Evolutionary conservation across 2,797 vertebrate species (phyloP).

Genomic region (Lycodopsis pacificus): DNA sequence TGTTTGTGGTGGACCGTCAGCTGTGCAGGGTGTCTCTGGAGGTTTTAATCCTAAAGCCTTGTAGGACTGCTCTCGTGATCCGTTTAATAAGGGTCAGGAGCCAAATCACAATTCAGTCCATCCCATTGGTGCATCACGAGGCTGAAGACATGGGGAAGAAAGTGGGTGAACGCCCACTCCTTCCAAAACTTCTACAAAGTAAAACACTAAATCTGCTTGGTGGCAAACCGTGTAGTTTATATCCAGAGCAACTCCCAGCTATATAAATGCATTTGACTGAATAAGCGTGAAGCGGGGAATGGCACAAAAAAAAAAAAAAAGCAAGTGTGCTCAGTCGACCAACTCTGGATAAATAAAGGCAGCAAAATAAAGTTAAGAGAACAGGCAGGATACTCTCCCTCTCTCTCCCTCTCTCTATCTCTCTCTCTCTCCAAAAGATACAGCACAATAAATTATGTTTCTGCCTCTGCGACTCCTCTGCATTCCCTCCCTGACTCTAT

Average conservation of each 20-base stretch:
- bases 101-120: not conserved
- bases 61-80: not conserved
- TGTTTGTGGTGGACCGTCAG: not conserved
- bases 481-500: slow-evolving; percentile 39
- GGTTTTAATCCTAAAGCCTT: not conserved
- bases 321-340: slow-evolving; percentile 51
- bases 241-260: slow-evolving; percentile 24
- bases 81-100: not conserved
- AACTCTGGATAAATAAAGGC: slow-evolving; percentile 48
- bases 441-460: slow-evolving; percentile 47
- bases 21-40: not conserved
- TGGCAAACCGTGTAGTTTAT: slow-evolving; percentile 24
- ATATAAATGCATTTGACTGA: slow-evolving; percentile 34
- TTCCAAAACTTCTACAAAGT: slow-evolving; percentile 20
- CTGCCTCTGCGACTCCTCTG: slow-evolving; percentile 52
- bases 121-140: not conserved
- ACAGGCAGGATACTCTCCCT: slow-evolving; percentile 2
- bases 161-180: slow-evolving; percentile 11
- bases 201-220: slow-evolving; percentile 32
- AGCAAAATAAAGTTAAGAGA: slow-evolving; percentile 45
- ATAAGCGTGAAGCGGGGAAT: slow-evolving; percentile 28
- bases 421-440: slow-evolving; percentile 22
- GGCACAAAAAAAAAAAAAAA: slow-evolving; percentile 11
- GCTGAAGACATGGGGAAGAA: not conserved
- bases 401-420: slow-evolving; percentile 4